phyloP scores from a whole-genome alignment of 1,140 invertebrate species.

The Himalopsyche phryganea region DNA sequence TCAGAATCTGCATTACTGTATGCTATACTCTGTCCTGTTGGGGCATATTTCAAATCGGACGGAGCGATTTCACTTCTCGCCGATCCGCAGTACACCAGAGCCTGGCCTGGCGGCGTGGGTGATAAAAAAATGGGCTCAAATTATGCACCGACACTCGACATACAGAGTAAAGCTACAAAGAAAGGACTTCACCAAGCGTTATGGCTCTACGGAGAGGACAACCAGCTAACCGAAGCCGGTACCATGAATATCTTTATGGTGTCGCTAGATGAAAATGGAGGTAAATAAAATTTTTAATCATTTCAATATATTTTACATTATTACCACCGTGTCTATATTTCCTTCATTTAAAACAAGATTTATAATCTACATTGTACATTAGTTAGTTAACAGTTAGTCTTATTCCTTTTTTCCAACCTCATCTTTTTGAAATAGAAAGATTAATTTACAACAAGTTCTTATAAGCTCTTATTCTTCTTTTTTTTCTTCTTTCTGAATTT shows the following conservation, averaged over 20 bases:
- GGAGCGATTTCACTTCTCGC: constrained; percentile 68
- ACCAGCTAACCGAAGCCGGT: constrained; percentile 95
- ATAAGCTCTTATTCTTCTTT: too few species aligned
- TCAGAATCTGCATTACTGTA: constrained; percentile 85
- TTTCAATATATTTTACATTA: too few species aligned
- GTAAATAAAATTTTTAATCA: constrained; percentile 53
- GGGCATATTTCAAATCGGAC: constrained; percentile 80
- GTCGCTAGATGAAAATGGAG: constrained; percentile 84
- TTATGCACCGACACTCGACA: constrained; percentile 82
- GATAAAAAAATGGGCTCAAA: constrained; percentile 94
- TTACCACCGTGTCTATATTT: too few species aligned
- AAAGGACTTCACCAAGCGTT: constrained; percentile 91
- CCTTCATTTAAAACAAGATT: too few species aligned
- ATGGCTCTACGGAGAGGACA: constrained; percentile 94
- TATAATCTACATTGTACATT: too few species aligned
- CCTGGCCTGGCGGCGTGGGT: constrained; percentile 95
- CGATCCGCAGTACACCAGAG: constrained; percentile 60
- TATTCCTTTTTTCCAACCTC: too few species aligned
- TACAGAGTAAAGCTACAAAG: constrained; percentile 74
- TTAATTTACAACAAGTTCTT: too few species aligned
- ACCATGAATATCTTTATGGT: constrained; percentile 98
- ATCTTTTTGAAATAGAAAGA: too few species aligned
- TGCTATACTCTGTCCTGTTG: constrained; percentile 89
- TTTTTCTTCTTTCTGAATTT: too few species aligned
- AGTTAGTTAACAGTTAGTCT: too few species aligned